These are phyloP conservation scores for Holotrichia oblita DNA, from an alignment of 1,140 invertebrate species.

Conservation along the genomic window DNA sequence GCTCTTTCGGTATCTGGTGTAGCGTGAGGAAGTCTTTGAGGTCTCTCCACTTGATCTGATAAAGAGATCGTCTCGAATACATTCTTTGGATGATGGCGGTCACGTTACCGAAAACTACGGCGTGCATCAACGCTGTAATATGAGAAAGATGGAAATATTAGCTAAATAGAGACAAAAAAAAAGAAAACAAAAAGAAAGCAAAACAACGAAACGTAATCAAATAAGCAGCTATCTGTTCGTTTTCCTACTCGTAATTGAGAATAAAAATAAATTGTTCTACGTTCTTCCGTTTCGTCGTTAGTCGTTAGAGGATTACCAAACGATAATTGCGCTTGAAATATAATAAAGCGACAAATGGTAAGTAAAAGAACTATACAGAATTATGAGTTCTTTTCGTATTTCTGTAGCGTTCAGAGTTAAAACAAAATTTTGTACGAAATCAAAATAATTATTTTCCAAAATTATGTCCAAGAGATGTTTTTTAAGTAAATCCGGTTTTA, in stretches of 20 bases:
- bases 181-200: conserved; percentile 21
- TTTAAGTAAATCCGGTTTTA: too few relatives aligned
- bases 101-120: conserved; percentile 98
- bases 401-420: too few relatives aligned
- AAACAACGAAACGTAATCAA: not conserved
- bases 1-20: conserved; percentile 94
- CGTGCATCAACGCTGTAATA: conserved; percentile 92
- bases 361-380: too few relatives aligned
- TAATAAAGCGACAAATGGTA: too few relatives aligned
- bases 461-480: too few relatives aligned
- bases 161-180: not conserved
- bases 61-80: conserved; percentile 96
- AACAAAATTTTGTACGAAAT: too few relatives aligned
- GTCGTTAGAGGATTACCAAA: too few relatives aligned
- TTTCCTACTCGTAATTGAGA: not conserved
- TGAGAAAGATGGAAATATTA: not conserved
- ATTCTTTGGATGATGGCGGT: conserved; percentile 99
- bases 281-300: too few relatives aligned
- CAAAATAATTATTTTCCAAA: not conserved
- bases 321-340: too few relatives aligned
- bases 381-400: too few relatives aligned
- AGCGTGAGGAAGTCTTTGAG: conserved; percentile 97
- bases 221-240: not conserved
- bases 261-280: not conserved
- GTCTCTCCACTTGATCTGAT: conserved; percentile 96